A percentile compares a stretch with the other conserved stretches of the same genome.
phyloP scores from a whole-genome alignment of 2,113 vertebrate species.

The Pseudorectes ferrugineus region DNA sequence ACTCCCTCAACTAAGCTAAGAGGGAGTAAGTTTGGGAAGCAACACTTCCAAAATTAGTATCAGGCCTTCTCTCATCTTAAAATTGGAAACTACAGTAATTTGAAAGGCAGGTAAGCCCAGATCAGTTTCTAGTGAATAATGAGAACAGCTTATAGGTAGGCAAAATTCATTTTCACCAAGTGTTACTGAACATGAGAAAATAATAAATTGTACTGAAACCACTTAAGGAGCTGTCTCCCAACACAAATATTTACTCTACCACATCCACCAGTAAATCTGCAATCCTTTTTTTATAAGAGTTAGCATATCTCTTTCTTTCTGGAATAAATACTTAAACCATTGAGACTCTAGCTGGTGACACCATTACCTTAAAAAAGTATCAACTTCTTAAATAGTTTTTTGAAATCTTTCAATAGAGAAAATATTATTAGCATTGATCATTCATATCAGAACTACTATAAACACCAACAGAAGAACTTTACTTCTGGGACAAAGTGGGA shows the following conservation, averaged over 20 bases:
- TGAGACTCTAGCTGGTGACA: background rate
- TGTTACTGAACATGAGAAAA: background rate
- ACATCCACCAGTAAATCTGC: background rate
- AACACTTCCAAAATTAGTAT: background rate
- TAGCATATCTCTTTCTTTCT: background rate
- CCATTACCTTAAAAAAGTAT: background rate
- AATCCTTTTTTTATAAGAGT: background rate
- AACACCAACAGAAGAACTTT: background rate
- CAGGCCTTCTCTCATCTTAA: background rate
- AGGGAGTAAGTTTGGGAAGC: background rate
- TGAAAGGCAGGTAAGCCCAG: background rate
- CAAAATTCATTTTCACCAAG: background rate
- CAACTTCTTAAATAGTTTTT: accelerated
- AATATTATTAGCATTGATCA: accelerated
- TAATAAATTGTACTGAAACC: background rate
- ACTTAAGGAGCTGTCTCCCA: background rate
- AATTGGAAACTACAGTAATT: background rate
- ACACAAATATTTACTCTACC: background rate
- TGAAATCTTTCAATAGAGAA: background rate
- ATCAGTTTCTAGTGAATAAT: background rate
- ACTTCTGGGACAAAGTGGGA: background rate
- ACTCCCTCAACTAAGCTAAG: background rate
- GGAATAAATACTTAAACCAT: background rate
- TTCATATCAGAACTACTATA: background rate
- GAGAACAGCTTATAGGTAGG: accelerated